These are phyloP conservation scores for Conchocele bisecta DNA, from an alignment of 2,888 invertebrate species.

Conservation along the genomic window DNA sequence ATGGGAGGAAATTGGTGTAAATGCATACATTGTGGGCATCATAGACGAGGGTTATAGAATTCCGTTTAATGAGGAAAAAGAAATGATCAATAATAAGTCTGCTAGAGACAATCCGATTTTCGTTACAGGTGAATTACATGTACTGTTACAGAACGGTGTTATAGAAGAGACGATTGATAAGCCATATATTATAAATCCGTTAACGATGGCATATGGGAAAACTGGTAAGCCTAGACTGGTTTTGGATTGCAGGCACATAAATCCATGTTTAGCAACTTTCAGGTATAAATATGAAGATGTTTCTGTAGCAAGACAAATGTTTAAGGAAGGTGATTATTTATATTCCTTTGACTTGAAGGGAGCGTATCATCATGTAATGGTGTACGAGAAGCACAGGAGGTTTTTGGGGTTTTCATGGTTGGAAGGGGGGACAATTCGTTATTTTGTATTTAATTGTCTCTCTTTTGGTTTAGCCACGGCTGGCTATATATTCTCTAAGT, in stretches of 20 bases:
- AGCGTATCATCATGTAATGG: constrained; percentile 16
- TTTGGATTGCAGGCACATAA: constrained; percentile 9
- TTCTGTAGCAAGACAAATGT: constrained; percentile 1
- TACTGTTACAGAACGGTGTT: not conserved
- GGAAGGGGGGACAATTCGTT: not conserved
- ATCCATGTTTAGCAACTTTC: not conserved
- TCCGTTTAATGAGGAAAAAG: not conserved
- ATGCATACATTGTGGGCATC: not conserved
- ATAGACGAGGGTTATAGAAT: constrained; percentile 5
- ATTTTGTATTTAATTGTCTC: constrained; percentile 48
- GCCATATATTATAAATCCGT: not conserved
- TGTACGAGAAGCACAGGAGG: constrained; percentile 22
- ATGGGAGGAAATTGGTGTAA: not conserved
- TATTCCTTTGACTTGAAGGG: not conserved
- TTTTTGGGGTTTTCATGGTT: not conserved
- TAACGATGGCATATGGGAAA: not conserved
- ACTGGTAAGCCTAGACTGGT: constrained; percentile 3
- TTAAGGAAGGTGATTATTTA: constrained; percentile 7
- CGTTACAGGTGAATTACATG: not conserved
- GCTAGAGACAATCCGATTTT: not conserved
- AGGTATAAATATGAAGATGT: constrained; percentile 11
- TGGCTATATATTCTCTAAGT: constrained; percentile 49
- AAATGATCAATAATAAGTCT: constrained; percentile 7
- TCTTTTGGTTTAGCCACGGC: constrained; percentile 48
- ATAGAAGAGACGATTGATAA: not conserved